phyloP scores from a whole-genome alignment of 2,797 vertebrate genomes.

The Coracias cyanogaster region DNA sequence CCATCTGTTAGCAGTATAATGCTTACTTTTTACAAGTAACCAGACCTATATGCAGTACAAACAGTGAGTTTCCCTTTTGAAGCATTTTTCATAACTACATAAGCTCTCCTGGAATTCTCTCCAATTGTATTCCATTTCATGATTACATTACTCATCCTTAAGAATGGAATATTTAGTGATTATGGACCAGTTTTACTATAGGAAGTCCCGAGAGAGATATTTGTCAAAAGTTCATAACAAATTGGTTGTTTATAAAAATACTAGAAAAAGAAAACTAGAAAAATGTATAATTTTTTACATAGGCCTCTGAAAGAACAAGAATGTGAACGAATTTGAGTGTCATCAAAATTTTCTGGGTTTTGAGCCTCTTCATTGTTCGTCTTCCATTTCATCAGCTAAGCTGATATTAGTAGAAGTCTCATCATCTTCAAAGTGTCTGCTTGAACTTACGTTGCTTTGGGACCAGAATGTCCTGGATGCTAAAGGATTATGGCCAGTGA shows the following conservation, averaged over 20 bases:
- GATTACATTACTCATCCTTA: not conserved
- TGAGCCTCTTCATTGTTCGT: not conserved
- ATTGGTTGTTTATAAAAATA: not conserved
- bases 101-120: not conserved
- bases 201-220: not conserved
- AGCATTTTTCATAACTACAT: not conserved
- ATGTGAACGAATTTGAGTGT: not conserved
- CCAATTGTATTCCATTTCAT: not conserved
- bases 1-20: slow-evolving; percentile 5
- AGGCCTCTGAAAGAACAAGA: not conserved
- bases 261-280: not conserved
- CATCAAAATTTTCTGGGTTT: not conserved
- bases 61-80: not conserved
- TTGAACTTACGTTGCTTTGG: not conserved
- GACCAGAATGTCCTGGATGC: not conserved
- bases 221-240: not conserved
- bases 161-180: not conserved
- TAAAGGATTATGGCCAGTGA: not conserved
- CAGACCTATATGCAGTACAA: not conserved
- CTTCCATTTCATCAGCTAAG: not conserved
- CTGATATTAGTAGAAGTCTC: not conserved
- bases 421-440: not conserved
- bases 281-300: not conserved
- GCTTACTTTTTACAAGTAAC: not conserved
- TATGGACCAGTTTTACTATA: not conserved